These are phyloP conservation scores for Lordiphosa fenestrarum DNA, from an alignment of 2,888 invertebrate species.

Conservation along the genomic window DNA sequence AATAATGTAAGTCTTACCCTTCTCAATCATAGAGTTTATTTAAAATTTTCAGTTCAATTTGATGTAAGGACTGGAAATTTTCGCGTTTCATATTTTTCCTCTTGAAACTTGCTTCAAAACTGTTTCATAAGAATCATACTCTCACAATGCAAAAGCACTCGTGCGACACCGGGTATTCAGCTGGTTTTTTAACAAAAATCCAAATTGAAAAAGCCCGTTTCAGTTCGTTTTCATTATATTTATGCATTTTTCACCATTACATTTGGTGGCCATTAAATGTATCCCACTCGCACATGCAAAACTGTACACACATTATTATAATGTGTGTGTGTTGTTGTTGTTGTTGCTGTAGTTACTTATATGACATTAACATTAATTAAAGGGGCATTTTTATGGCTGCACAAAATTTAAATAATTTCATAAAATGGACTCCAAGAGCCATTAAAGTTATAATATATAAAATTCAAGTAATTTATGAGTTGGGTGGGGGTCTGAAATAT, in stretches of 20 bases:
- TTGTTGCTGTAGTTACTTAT: constrained; percentile 22
- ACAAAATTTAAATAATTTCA: constrained; percentile 40
- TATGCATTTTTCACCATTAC: constrained; percentile 2
- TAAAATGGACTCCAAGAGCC: constrained; percentile 17
- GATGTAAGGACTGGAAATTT: no score
- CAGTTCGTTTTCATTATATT: background rate
- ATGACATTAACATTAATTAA: constrained; percentile 37
- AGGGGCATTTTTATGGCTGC: constrained; percentile 32
- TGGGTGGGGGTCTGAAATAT: background rate
- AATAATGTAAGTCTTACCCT: no score
- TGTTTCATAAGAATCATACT: no score
- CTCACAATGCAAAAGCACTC: no score
- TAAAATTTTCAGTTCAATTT: no score
- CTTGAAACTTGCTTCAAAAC: no score
- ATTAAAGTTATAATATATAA: constrained; percentile 49
- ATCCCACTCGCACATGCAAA: constrained; percentile 1
- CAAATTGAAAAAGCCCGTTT: no score
- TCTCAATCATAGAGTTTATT: no score
- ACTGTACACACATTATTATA: constrained; percentile 4
- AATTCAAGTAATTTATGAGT: constrained; percentile 51
- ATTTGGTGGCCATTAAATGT: constrained; percentile 8
- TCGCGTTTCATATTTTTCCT: no score
- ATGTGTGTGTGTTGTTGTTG: constrained; percentile 2
- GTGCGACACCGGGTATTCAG: no score
- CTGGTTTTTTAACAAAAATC: no score